These are phyloP conservation scores for Eira barbara DNA, from an alignment of 2,113 vertebrate genomes.

Conservation along the genomic window DNA sequence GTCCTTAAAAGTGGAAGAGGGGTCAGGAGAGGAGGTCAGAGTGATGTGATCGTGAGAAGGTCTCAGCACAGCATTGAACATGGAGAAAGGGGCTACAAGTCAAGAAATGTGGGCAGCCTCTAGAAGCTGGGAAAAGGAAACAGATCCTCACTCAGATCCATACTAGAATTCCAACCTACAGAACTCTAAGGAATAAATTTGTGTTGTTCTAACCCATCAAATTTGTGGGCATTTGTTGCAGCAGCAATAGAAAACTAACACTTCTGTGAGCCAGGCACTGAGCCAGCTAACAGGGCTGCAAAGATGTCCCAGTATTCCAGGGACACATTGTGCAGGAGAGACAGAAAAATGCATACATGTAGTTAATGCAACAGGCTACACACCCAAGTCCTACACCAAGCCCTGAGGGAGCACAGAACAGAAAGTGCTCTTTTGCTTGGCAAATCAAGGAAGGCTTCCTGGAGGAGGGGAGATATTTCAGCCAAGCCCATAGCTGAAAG, in stretches of 20 bases:
- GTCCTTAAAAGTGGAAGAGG: neutral
- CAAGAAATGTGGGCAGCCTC: neutral
- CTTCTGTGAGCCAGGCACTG: neutral
- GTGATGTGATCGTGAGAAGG: neutral
- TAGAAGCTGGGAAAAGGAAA: neutral
- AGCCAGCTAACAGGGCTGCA: neutral
- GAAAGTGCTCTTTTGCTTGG: neutral
- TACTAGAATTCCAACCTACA: neutral
- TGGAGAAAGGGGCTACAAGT: neutral
- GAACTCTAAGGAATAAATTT: neutral
- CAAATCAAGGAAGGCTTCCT: neutral
- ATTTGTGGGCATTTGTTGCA: neutral
- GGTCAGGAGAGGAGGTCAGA: neutral
- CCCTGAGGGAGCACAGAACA: neutral
- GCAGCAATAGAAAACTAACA: neutral
- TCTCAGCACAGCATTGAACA: neutral
- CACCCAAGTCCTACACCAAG: neutral
- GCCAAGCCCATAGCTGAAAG: neutral
- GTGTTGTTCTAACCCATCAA: neutral
- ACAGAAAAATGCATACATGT: neutral
- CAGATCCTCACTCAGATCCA: neutral
- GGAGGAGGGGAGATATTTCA: neutral
- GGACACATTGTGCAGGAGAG: neutral
- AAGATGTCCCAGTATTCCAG: too few species aligned
- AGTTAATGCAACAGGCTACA: neutral